Conservation (phyloP, 2,113 vertebrate species). For the Marmota monax region DNA sequence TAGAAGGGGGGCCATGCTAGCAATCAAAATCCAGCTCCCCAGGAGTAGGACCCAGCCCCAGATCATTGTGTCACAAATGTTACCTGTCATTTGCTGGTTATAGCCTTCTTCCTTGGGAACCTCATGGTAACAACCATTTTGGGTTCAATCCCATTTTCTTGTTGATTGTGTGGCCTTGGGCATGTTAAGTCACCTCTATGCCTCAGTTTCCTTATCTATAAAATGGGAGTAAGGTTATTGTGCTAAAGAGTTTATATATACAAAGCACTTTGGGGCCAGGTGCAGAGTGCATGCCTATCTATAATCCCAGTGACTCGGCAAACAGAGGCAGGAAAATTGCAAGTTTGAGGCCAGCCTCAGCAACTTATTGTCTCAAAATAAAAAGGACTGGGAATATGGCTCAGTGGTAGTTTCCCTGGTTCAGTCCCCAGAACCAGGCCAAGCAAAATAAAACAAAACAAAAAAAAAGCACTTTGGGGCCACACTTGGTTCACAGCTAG, state of each 20-base stretch:
- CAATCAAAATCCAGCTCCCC: background rate
- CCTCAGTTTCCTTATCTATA: background rate
- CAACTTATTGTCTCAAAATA: too few species aligned
- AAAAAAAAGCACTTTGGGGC: too few species aligned
- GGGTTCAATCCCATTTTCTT: background rate
- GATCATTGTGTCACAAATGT: accelerated
- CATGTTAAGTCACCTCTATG: background rate
- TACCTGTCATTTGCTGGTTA: background rate
- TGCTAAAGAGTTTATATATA: background rate
- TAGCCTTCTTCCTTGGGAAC: background rate
- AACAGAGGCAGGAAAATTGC: too few species aligned
- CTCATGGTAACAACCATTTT: background rate
- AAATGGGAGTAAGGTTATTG: background rate
- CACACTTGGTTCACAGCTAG: background rate
- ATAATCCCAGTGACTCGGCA: too few species aligned
- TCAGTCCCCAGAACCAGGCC: too few species aligned
- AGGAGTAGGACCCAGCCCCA: background rate
- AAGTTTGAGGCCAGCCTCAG: too few species aligned
- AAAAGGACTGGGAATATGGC: too few species aligned
- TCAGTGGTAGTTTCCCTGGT: too few species aligned
- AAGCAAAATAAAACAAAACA: too few species aligned
- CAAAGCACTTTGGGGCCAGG: background rate
- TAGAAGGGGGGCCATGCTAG: background rate
- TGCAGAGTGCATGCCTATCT: too few species aligned
- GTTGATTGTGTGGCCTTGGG: background rate